A percentile compares a stretch with the other conserved stretches of the same genome.
These are phyloP conservation scores for Tetraodon nigroviridis DNA, from an alignment of 2,113 vertebrate species.

Conservation along the genomic window DNA sequence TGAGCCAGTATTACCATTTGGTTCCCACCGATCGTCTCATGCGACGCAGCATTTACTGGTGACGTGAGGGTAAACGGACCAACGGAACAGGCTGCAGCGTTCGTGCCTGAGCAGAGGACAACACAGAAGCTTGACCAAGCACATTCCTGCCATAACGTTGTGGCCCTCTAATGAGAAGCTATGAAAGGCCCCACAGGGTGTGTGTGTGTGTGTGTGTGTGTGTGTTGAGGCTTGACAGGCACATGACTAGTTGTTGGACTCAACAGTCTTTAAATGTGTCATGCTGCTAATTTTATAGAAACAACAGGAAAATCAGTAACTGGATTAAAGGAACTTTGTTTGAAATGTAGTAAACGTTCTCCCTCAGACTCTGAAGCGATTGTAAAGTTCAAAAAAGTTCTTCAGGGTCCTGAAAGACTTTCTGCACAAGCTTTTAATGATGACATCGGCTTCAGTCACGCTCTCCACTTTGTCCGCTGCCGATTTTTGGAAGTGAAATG, in stretches of 20 bases:
- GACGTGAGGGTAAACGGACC: too few species aligned
- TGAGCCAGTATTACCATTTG: not conserved
- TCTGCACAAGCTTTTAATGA: constrained; percentile 34
- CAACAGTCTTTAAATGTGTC: too few species aligned
- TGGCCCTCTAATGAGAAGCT: constrained; percentile 26
- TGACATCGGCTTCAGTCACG: constrained; percentile 8
- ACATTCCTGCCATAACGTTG: constrained; percentile 23
- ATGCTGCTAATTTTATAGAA: not conserved
- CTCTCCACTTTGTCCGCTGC: constrained; percentile 1
- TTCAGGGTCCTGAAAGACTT: not conserved
- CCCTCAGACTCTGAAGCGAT: constrained; percentile 6
- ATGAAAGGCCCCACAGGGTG: constrained; percentile 57
- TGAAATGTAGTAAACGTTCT: constrained; percentile 1
- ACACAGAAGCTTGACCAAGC: not conserved
- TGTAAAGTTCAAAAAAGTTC: not conserved
- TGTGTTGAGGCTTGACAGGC: constrained; percentile 26
- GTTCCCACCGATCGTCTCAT: not conserved
- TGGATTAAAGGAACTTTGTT: not conserved
- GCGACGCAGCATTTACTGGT: not conserved
- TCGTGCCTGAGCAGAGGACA: not conserved
- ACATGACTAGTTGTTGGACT: too few species aligned
- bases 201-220: constrained; percentile 18
- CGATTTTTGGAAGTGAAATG: constrained; percentile 31
- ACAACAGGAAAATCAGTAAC: not conserved
- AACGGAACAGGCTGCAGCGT: too few species aligned